These are phyloP conservation scores for Dinomys branickii DNA, from an alignment of 2,113 vertebrate species.

Conservation along the genomic window DNA sequence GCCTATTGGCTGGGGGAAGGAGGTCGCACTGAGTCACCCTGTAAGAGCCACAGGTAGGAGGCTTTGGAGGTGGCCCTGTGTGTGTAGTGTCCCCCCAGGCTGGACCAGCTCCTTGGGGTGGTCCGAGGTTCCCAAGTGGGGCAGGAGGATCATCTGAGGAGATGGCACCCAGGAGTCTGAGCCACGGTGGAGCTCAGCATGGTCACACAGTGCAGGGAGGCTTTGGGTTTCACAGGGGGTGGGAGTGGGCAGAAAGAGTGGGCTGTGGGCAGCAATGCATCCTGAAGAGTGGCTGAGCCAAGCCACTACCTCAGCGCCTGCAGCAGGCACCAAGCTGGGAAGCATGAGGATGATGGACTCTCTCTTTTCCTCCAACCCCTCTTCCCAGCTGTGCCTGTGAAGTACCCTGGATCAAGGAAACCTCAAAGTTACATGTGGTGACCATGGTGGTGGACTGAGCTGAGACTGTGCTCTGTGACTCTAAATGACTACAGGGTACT, in stretches of 20 bases:
- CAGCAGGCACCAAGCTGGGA: background rate
- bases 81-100: background rate
- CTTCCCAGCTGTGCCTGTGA: background rate
- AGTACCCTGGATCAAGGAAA: background rate
- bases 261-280: background rate
- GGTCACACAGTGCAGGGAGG: background rate
- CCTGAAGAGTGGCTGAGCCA: background rate
- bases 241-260: background rate
- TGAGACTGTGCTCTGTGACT: background rate
- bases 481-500: background rate
- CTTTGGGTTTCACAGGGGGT: background rate
- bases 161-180: background rate
- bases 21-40: background rate
- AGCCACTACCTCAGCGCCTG: background rate
- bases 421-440: background rate
- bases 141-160: background rate
- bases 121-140: background rate
- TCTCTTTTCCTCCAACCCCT: background rate
- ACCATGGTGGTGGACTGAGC: background rate
- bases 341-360: background rate
- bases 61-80: background rate
- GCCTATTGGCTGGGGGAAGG: background rate
- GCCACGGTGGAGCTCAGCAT: background rate
- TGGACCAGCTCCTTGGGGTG: background rate
- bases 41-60: background rate